Conservation (phyloP, 2,888 invertebrate species). For the Cartodere bifasciata region DNA sequence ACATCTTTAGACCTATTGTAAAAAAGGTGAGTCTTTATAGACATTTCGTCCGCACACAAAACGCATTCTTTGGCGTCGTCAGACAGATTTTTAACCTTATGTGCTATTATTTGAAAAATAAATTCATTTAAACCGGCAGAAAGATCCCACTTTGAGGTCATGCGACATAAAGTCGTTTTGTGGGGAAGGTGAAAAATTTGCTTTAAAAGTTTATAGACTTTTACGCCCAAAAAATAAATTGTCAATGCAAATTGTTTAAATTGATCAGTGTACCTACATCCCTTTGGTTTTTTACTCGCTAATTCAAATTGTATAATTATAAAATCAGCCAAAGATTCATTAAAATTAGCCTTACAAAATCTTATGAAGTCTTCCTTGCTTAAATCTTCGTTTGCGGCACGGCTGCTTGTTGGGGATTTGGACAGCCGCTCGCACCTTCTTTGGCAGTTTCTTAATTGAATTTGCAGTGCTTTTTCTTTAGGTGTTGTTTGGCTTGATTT, state of each 20-base stretch:
- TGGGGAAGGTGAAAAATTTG: conserved; percentile 1
- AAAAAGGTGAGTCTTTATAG: conserved; percentile 14
- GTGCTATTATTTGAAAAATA: background rate
- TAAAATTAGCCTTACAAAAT: too few species aligned
- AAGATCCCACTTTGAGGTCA: conserved; percentile 2
- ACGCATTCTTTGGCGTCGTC: conserved; percentile 4
- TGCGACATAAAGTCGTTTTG: conserved; percentile 1
- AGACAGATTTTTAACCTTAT: conserved; percentile 2
- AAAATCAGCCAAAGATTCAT: conserved; percentile 3
- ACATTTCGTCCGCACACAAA: conserved; percentile 14
- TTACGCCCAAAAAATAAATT: conserved; percentile 2
- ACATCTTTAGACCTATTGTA: conserved; percentile 11
- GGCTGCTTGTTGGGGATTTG: conserved; percentile 24
- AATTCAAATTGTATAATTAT: conserved; percentile 3
- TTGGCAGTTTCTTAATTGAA: conserved; percentile 33
- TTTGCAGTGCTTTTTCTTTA: too few species aligned
- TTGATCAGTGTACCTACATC: background rate
- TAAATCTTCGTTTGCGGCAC: conserved; percentile 7
- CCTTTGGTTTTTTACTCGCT: background rate
- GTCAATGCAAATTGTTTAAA: conserved; percentile 2
- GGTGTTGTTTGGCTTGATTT: too few species aligned
- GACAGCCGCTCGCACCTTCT: conserved; percentile 12
- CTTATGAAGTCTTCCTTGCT: too few species aligned
- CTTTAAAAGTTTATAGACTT: too few species aligned
- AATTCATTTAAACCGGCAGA: conserved; percentile 1